phyloP scores from a whole-genome alignment of 2,888 invertebrate species.

The Neoitamus cyanurus region DNA sequence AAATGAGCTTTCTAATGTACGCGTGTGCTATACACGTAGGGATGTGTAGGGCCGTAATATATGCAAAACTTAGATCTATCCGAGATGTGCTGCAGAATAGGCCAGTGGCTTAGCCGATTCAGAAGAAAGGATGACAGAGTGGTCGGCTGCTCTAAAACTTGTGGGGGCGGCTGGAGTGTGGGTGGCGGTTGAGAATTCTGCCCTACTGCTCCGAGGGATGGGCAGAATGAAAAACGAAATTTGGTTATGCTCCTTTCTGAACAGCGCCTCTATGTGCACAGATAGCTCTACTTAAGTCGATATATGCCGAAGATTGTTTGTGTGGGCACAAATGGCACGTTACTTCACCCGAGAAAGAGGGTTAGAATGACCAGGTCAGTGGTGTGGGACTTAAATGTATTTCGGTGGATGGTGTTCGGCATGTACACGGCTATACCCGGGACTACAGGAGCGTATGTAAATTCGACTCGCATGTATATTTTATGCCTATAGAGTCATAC shows the following conservation, averaged over 20 bases:
- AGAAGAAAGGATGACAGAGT: slow-evolving; percentile 44
- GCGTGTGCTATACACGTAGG: background rate
- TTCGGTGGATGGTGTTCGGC: slow-evolving; percentile 9
- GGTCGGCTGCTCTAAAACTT: slow-evolving; percentile 35
- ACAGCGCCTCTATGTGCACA: slow-evolving; percentile 6
- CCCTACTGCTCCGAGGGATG: background rate
- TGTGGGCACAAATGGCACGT: slow-evolving; percentile 43
- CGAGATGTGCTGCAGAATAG: slow-evolving; percentile 36
- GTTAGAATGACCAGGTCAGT: slow-evolving; percentile 45
- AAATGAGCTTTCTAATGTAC: slow-evolving; percentile 44
- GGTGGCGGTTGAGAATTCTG: background rate
- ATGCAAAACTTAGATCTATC: slow-evolving; percentile 40
- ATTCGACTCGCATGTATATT: slow-evolving; percentile 37
- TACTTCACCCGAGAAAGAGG: slow-evolving; percentile 43
- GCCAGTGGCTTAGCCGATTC: slow-evolving; percentile 35
- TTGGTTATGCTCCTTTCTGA: slow-evolving; percentile 33
- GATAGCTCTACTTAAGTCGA: slow-evolving; percentile 39
- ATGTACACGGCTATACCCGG: background rate
- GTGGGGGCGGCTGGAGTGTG: background rate
- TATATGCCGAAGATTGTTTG: slow-evolving; percentile 40
- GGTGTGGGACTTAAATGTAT: slow-evolving; percentile 39
- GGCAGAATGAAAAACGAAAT: slow-evolving; percentile 42
- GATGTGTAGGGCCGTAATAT: slow-evolving; percentile 17
- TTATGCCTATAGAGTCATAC: slow-evolving; percentile 35
- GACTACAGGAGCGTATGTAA: slow-evolving; percentile 36